Percentiles rank a stretch among this genome's conserved stretches.
phyloP scores from a whole-genome alignment of 2,113 vertebrate genomes.

The Callithrix jacchus region DNA sequence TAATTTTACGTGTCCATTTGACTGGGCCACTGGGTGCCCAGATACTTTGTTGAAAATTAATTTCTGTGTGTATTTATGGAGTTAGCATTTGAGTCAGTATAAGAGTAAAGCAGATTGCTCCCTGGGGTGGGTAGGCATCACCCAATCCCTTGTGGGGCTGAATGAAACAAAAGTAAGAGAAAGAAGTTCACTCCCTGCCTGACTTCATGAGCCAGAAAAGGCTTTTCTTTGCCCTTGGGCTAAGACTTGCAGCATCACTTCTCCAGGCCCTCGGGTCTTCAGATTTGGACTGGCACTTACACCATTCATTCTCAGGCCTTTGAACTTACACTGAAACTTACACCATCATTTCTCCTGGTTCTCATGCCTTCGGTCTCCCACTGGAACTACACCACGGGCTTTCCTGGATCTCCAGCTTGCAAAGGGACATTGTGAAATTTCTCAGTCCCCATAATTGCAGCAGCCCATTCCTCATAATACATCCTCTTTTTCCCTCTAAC shows the following conservation, averaged over 20 bases:
- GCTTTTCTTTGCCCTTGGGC: background rate
- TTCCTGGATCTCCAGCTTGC: background rate
- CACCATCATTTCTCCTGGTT: background rate
- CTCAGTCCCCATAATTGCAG: too few relatives aligned
- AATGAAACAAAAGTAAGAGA: background rate
- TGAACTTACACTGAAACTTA: background rate
- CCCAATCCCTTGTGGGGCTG: background rate
- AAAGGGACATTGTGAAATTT: too few relatives aligned
- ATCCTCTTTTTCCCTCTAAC: background rate
- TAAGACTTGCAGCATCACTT: fast-evolving
- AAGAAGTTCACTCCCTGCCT: too few relatives aligned
- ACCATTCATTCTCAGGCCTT: background rate
- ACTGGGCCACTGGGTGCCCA: background rate
- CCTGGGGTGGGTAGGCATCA: fast-evolving
- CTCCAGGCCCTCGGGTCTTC: background rate
- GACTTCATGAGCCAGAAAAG: background rate
- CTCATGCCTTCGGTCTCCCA: too few relatives aligned
- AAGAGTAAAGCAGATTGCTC: too few relatives aligned
- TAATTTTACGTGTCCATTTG: background rate
- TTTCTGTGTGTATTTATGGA: background rate
- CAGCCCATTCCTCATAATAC: background rate
- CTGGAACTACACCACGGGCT: fast-evolving
- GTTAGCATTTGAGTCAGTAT: fast-evolving
- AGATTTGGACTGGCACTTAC: fast-evolving
- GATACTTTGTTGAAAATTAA: background rate